Percentiles rank a stretch among this genome's conserved stretches.
These are phyloP conservation scores for Globia sparganii DNA, from an alignment of 2,888 invertebrate genomes.

Conservation along the genomic window DNA sequence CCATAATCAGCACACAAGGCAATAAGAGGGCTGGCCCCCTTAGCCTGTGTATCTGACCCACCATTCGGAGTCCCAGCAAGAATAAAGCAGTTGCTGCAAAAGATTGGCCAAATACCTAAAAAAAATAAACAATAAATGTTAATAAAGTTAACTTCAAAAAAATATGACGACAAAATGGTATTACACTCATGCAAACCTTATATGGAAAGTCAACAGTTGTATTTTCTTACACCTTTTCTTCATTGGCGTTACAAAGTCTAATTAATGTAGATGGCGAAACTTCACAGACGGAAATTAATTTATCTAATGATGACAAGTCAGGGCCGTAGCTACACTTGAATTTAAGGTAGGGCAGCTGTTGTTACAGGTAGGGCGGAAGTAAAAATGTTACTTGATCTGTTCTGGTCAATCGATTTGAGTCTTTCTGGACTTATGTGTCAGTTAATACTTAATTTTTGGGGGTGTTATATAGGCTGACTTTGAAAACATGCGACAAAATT, in stretches of 20 bases:
- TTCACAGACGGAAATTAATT: neutral
- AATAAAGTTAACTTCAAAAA: neutral
- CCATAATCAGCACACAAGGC: slow-evolving; percentile 96
- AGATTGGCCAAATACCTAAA: slow-evolving; percentile 94
- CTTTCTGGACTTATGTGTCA: too few species aligned
- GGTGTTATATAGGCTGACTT: too few species aligned
- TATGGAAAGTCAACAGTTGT: neutral
- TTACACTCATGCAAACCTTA: neutral
- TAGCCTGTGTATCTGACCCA: slow-evolving; percentile 95
- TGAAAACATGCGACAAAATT: too few species aligned
- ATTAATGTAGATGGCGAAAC: neutral
- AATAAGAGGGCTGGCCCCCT: slow-evolving; percentile 94
- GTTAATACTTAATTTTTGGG: too few species aligned
- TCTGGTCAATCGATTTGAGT: too few species aligned
- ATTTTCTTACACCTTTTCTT: slow-evolving; percentile 1
- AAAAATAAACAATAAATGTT: slow-evolving; percentile 8
- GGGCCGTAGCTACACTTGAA: too few species aligned
- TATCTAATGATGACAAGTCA: neutral
- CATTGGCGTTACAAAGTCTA: neutral
- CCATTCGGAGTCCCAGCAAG: slow-evolving; percentile 97
- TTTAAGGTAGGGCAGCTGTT: too few species aligned
- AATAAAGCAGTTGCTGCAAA: slow-evolving; percentile 98
- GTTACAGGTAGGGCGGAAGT: too few species aligned
- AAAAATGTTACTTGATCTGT: too few species aligned
- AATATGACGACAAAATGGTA: neutral